phyloP scores from a whole-genome alignment of 2,797 vertebrate species.

The Sebastiscus albofasciatus region DNA sequence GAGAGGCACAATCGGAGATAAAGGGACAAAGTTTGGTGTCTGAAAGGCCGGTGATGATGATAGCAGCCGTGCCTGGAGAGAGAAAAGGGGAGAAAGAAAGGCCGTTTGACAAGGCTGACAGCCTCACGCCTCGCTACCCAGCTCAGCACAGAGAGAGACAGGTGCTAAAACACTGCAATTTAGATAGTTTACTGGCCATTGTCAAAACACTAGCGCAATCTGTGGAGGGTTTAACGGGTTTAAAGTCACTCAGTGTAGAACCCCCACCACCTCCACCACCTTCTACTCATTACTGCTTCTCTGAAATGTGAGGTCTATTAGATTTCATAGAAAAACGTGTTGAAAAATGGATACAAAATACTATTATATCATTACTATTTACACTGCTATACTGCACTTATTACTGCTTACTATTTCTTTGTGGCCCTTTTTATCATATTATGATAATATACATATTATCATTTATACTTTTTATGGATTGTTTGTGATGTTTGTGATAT shows the following conservation, averaged over 20 bases:
- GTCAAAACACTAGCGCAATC: constrained; percentile 82
- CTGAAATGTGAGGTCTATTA: neutral
- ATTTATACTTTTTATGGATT: neutral
- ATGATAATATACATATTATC: neutral
- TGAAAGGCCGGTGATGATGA: constrained; percentile 90
- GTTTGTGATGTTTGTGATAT: too few species aligned
- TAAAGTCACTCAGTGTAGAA: constrained; percentile 77
- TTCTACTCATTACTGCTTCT: constrained; percentile 48
- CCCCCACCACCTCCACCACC: constrained; percentile 32
- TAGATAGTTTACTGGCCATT: constrained; percentile 86
- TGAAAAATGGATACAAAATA: neutral
- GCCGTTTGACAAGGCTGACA: constrained; percentile 80
- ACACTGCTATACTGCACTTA: neutral
- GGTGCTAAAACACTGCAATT: constrained; percentile 84
- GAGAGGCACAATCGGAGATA: constrained; percentile 95
- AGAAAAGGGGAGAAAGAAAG: constrained; percentile 69
- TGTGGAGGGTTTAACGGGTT: constrained; percentile 82
- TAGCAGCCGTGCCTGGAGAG: constrained; percentile 60
- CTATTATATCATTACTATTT: neutral
- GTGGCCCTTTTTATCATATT: neutral
- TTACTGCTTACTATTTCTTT: neutral
- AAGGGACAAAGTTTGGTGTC: constrained; percentile 85
- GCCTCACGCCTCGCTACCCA: constrained; percentile 73
- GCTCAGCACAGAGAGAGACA: constrained; percentile 68
- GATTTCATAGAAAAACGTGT: neutral